Percentiles rank a stretch among this genome's conserved stretches.
These are phyloP conservation scores for Romanogobio albipinnatus DNA, from an alignment of 2,113 vertebrate species.

Conservation along the genomic window DNA sequence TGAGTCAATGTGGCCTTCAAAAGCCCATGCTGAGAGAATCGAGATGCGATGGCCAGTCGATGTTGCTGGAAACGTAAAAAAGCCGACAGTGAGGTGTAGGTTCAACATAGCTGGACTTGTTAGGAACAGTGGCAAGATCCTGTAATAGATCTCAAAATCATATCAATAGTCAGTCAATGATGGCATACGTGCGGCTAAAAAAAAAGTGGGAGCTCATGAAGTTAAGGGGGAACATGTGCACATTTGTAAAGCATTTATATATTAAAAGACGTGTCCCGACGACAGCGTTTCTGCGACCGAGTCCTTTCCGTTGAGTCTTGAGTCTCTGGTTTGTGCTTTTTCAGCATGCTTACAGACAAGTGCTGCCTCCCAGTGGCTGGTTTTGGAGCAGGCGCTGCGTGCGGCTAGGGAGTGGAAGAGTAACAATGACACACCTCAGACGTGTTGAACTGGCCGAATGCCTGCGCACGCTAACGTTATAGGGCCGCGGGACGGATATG, in stretches of 20 bases:
- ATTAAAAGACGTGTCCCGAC: conserved; percentile 15
- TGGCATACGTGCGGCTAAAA: background rate
- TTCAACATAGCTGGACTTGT: background rate
- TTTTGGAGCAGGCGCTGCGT: conserved; percentile 43
- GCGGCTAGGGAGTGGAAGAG: background rate
- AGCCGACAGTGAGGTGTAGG: conserved; percentile 9
- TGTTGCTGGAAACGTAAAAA: conserved; percentile 32
- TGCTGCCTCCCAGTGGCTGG: conserved; percentile 58
- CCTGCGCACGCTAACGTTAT: conserved; percentile 51
- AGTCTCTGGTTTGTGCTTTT: conserved; percentile 48
- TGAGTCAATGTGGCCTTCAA: conserved; percentile 5
- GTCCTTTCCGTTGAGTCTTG: conserved; percentile 38
- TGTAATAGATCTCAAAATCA: conserved; percentile 37
- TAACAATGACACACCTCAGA: conserved; percentile 42
- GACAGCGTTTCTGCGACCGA: conserved; percentile 21
- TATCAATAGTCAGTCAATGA: conserved; percentile 39
- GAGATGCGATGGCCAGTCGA: conserved; percentile 8
- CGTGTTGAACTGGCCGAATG: conserved; percentile 41
- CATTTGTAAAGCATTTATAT: conserved; percentile 14
- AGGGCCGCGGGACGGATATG: conserved; percentile 65
- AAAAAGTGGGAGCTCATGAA: conserved; percentile 12
- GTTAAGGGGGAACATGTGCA: background rate
- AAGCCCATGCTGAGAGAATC: conserved; percentile 18
- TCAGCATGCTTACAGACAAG: conserved; percentile 36
- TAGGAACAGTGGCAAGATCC: conserved; percentile 32